phyloP scores from a whole-genome alignment of 2,888 invertebrate species.

The Drosophila prostipennis region DNA sequence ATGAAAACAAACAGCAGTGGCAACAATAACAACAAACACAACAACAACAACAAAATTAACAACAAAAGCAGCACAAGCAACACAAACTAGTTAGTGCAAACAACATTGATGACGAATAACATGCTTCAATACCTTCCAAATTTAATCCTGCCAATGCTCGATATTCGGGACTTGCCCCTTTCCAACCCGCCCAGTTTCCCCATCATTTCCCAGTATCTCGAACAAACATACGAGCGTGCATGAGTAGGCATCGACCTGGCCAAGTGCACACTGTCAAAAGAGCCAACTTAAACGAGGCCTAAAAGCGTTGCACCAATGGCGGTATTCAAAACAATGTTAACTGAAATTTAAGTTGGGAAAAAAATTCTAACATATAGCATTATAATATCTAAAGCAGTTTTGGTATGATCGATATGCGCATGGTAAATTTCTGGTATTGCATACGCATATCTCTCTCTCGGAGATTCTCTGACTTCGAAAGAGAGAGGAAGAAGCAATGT shows the following conservation, averaged over 20 bases:
- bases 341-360: too few species aligned
- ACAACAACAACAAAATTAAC: slow-evolving; percentile 23
- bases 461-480: too few species aligned
- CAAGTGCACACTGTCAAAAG: slow-evolving; percentile 30
- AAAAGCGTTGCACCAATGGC: too few species aligned
- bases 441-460: too few species aligned
- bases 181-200: slow-evolving; percentile 21
- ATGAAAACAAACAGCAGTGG: slow-evolving; percentile 26
- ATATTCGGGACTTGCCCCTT: slow-evolving; percentile 23
- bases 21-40: slow-evolving; percentile 25
- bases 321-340: too few species aligned
- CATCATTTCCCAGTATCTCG: slow-evolving; percentile 16
- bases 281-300: neutral
- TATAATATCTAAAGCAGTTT: too few species aligned
- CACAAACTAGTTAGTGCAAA: slow-evolving; percentile 73
- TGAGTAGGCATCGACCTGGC: slow-evolving; percentile 55
- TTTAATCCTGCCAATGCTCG: slow-evolving; percentile 76
- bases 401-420: too few species aligned
- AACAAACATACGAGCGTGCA: slow-evolving; percentile 21
- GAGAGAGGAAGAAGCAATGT: too few species aligned
- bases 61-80: slow-evolving; percentile 21
- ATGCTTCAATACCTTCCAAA: slow-evolving; percentile 81
- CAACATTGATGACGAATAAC: slow-evolving; percentile 80
- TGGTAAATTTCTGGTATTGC: too few species aligned
- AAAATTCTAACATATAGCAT: too few species aligned